Conservation (phyloP, 1,140 invertebrate genomes). For the Druon quercuslanigerum region DNA sequence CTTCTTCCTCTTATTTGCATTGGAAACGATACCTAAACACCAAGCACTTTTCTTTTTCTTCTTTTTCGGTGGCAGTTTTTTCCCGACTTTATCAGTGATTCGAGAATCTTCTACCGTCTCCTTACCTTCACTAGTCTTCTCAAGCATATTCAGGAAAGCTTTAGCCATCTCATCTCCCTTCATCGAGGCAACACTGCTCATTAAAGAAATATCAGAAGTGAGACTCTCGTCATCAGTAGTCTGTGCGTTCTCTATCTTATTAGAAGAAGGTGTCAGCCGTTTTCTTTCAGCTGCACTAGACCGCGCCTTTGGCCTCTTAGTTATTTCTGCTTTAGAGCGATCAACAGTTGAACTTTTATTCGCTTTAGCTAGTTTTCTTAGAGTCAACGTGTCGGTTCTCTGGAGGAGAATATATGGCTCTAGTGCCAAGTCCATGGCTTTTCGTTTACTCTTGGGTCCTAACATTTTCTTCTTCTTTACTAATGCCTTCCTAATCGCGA, state of each 20-base stretch:
- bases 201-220: slow-evolving; percentile 54
- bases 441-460: slow-evolving; percentile 44
- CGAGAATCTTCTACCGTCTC: slow-evolving; percentile 34
- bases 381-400: slow-evolving; percentile 59
- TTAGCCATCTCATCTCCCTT: slow-evolving; percentile 34
- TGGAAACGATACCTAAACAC: slow-evolving; percentile 66
- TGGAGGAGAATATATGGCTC: slow-evolving; percentile 61
- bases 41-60: slow-evolving; percentile 68
- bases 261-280: neutral
- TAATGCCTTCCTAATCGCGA: neutral
- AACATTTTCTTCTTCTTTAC: slow-evolving; percentile 36
- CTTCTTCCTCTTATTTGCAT: slow-evolving; percentile 61
- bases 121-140: slow-evolving; percentile 35
- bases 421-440: slow-evolving; percentile 47
- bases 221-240: slow-evolving; percentile 53
- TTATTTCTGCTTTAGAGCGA: slow-evolving; percentile 43
- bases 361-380: slow-evolving; percentile 55
- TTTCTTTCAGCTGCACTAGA: neutral
- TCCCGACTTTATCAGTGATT: slow-evolving; percentile 31
- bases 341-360: slow-evolving; percentile 63
- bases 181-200: slow-evolving; percentile 40
- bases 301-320: slow-evolving; percentile 40
- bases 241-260: slow-evolving; percentile 35
- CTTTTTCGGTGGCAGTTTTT: slow-evolving; percentile 42
- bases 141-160: slow-evolving; percentile 34